Evolutionary conservation across 2,888 invertebrate species (phyloP).

Genomic region (Sepiola atlantica): DNA sequence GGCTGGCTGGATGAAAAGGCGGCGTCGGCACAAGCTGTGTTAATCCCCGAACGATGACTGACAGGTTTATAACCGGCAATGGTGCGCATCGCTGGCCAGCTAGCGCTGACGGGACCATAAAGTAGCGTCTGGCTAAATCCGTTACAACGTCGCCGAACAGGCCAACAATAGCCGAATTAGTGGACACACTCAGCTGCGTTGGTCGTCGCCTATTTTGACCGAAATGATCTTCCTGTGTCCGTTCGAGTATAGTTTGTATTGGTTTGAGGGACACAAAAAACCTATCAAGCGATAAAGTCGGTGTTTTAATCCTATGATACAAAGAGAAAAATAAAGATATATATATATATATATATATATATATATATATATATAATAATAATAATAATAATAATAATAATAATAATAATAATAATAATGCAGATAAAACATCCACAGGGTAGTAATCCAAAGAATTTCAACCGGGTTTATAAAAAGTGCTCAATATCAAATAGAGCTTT

Average conservation of each 20-base stretch:
- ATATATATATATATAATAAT: too few species aligned
- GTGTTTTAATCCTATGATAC: neutral
- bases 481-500: too few species aligned
- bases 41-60: neutral
- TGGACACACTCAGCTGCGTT: constrained; percentile 18
- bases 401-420: too few species aligned
- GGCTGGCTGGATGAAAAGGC: neutral
- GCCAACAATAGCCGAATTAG: constrained; percentile 32
- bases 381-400: too few species aligned
- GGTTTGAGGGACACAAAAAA: neutral
- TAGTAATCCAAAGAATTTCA: too few species aligned
- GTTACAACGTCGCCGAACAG: neutral
- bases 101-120: constrained; percentile 5
- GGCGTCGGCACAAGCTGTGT: neutral
- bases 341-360: too few species aligned
- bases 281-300: neutral
- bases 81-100: neutral
- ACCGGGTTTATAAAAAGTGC: too few species aligned
- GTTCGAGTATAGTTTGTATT: neutral
- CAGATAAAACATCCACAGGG: too few species aligned
- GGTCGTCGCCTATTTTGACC: constrained; percentile 18
- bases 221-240: neutral
- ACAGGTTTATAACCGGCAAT: neutral
- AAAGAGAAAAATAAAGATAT: neutral
- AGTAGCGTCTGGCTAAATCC: constrained; percentile 32